These are phyloP conservation scores for Grammomys surdaster DNA, from an alignment of 2,113 vertebrate genomes.

Conservation along the genomic window DNA sequence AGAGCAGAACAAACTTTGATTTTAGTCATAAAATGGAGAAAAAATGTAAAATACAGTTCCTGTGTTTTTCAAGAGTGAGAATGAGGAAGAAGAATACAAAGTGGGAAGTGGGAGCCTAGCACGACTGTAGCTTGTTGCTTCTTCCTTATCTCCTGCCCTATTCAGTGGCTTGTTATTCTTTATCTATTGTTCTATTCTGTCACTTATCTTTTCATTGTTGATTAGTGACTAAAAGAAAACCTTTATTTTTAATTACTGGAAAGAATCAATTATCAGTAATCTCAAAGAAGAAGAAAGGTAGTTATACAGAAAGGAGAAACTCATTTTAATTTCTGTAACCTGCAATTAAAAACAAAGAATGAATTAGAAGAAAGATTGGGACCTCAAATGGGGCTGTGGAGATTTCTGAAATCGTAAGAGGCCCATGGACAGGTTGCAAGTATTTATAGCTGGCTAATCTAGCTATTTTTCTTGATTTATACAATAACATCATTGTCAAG, in stretches of 20 bases:
- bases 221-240: background rate
- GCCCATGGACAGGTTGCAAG: background rate
- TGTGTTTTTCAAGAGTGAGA: background rate
- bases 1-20: background rate
- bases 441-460: background rate
- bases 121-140: background rate
- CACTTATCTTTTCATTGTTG: background rate
- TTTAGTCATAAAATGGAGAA: background rate
- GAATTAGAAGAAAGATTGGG: background rate
- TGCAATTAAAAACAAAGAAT: slow-evolving; percentile 54
- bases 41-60: background rate
- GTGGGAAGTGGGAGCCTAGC: accelerated
- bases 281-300: background rate
- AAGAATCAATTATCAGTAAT: background rate
- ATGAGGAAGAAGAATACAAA: background rate
- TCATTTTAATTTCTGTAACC: slow-evolving; percentile 11
- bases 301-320: background rate
- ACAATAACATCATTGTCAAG: slow-evolving; percentile 51
- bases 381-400: background rate
- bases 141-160: too few species aligned
- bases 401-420: slow-evolving; percentile 22
- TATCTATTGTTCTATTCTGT: background rate
- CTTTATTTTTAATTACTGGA: background rate
- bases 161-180: background rate
- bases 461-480: slow-evolving; percentile 57